Evolutionary conservation across 2,888 invertebrate species (phyloP).

Genomic region (Eupithecia subumbrata): DNA sequence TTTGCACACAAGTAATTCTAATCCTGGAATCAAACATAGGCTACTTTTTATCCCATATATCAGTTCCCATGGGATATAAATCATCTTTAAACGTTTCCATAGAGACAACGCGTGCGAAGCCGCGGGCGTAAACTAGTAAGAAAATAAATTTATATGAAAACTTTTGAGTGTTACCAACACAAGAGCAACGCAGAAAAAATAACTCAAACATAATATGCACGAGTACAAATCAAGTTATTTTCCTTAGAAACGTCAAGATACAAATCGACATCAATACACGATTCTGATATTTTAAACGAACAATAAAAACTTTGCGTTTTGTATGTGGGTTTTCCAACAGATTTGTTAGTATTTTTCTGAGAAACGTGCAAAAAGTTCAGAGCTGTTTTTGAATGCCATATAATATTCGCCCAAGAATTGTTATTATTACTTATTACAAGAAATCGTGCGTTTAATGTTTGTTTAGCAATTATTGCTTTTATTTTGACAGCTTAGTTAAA

Average conservation of each 20-base stretch:
- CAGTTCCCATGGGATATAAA: too few relatives aligned
- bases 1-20: too few relatives aligned
- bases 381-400: constrained; percentile 26
- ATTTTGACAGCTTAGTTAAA: neutral
- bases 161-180: neutral
- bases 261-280: constrained; percentile 43
- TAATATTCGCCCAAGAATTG: neutral
- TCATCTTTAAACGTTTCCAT: too few relatives aligned
- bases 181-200: neutral
- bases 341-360: constrained; percentile 33
- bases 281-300: constrained; percentile 35
- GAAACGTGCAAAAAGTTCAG: constrained; percentile 32
- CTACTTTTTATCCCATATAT: too few relatives aligned
- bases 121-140: too few relatives aligned
- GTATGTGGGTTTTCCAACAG: constrained; percentile 35
- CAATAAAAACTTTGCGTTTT: constrained; percentile 31
- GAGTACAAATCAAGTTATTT: constrained; percentile 24
- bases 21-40: too few relatives aligned
- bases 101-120: too few relatives aligned
- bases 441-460: constrained; percentile 3
- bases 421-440: neutral
- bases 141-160: neutral
- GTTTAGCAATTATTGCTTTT: neutral
- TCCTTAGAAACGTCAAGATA: constrained; percentile 44
- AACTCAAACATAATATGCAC: constrained; percentile 28